Evolutionary conservation across 2,113 vertebrate species (phyloP).

Genomic region (Phalacrocorax brasilianus): DNA sequence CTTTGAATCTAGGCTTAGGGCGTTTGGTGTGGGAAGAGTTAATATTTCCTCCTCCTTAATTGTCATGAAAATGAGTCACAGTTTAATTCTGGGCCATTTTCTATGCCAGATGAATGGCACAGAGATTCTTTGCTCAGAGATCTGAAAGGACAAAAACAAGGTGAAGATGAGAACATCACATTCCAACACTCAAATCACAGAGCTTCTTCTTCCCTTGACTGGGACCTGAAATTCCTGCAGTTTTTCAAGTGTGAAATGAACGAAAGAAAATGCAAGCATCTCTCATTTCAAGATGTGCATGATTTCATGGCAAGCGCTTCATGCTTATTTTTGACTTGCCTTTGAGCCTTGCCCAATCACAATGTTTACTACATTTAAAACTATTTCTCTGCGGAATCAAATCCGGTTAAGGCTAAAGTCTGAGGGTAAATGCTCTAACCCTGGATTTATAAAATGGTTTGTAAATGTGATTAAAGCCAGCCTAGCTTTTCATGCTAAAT

Average conservation of each 20-base stretch:
- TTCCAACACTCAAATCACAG: not conserved
- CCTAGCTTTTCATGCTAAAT: not conserved
- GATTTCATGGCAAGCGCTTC: not conserved
- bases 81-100: slow-evolving; percentile 6
- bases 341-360: not conserved
- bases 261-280: not conserved
- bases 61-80: slow-evolving; percentile 15
- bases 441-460: not conserved
- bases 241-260: slow-evolving; percentile 6
- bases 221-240: not conserved
- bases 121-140: not conserved
- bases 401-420: not conserved
- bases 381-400: not conserved
- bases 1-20: not conserved
- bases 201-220: not conserved
- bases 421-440: not conserved
- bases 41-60: not conserved
- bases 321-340: not conserved
- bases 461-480: not conserved
- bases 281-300: not conserved
- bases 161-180: not conserved
- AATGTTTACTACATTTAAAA: not conserved
- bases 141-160: not conserved
- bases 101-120: not conserved
- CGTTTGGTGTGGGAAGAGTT: not conserved